These are phyloP conservation scores for Pseudopleuronectes americanus DNA, from an alignment of 2,797 vertebrate genomes.

Conservation along the genomic window DNA sequence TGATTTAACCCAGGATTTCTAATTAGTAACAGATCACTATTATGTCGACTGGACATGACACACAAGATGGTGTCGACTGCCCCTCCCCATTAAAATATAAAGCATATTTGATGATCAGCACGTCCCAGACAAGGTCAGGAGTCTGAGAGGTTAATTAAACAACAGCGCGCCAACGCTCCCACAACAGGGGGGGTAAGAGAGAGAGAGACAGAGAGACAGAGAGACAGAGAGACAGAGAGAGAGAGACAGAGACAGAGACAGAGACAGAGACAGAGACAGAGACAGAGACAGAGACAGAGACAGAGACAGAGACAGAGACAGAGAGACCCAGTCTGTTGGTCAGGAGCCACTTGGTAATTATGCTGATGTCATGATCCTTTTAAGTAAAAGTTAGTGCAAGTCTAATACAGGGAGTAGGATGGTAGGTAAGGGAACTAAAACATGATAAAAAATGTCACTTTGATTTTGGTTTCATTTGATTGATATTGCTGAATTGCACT, in stretches of 20 bases:
- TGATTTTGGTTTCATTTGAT: neutral
- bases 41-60: neutral
- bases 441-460: neutral
- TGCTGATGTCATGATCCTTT: neutral
- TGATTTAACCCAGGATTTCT: neutral
- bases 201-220: too few species aligned
- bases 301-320: too few species aligned
- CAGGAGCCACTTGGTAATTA: neutral
- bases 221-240: too few species aligned
- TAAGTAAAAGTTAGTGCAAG: neutral
- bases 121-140: slow-evolving; percentile 17
- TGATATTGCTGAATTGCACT: neutral
- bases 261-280: too few species aligned
- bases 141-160: slow-evolving; percentile 16
- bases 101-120: slow-evolving; percentile 7
- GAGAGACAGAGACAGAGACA: too few species aligned
- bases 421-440: too few species aligned
- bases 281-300: too few species aligned
- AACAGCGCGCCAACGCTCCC: neutral
- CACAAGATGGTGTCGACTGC: neutral
- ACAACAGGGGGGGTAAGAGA: neutral
- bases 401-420: neutral
- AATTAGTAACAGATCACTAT: neutral
- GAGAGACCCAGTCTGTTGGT: neutral
- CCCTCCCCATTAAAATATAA: neutral